Conservation (phyloP, 2,797 vertebrate genomes). For the Pyrocephalus nanus region DNA sequence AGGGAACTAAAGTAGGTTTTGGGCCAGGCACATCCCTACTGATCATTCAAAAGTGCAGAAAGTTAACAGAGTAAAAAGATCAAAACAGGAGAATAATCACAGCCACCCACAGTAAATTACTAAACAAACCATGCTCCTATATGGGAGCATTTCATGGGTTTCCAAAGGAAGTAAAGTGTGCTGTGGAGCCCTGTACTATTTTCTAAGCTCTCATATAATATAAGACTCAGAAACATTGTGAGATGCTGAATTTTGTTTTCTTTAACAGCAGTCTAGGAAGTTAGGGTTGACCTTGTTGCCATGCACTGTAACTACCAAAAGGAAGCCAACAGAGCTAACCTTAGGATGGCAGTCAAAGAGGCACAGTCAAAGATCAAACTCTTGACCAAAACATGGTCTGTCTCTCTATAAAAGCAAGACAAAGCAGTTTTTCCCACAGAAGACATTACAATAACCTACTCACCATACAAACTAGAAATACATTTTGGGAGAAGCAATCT, state of each 20-base stretch:
- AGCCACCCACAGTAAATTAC: background rate
- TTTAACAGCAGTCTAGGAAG: background rate
- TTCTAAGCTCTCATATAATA: background rate
- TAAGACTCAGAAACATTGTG: background rate
- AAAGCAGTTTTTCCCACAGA: background rate
- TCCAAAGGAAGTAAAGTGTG: background rate
- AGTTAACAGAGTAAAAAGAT: background rate
- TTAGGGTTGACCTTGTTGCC: background rate
- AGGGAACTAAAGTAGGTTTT: background rate
- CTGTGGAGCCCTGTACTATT: background rate
- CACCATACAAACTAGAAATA: background rate
- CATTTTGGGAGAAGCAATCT: background rate
- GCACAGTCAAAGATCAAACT: background rate
- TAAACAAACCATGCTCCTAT: background rate
- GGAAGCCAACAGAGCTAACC: background rate
- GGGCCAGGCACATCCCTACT: background rate
- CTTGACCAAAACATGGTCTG: background rate
- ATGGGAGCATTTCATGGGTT: background rate
- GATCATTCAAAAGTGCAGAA: background rate
- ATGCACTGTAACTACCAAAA: background rate
- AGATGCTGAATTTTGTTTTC: background rate
- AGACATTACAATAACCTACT: background rate
- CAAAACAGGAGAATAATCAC: background rate
- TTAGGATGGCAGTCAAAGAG: background rate
- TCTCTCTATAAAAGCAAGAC: background rate